These are phyloP conservation scores for Chaetophractus vellerosus DNA, from an alignment of 2,797 vertebrate genomes.

Conservation along the genomic window DNA sequence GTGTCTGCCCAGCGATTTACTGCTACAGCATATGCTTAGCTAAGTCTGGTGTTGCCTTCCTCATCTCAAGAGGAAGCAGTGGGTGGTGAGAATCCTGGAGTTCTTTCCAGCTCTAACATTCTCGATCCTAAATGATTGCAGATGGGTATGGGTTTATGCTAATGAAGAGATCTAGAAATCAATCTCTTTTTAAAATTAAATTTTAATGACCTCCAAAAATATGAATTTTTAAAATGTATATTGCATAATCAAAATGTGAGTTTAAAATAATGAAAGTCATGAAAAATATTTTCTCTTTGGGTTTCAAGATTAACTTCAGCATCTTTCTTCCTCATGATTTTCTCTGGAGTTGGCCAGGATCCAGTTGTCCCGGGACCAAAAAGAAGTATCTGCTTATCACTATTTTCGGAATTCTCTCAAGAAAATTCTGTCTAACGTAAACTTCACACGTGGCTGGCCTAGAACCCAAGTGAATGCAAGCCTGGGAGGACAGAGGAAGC, in stretches of 20 bases:
- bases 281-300: constrained; percentile 43
- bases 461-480: neutral
- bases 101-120: neutral
- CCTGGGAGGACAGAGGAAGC: neutral
- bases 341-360: constrained; percentile 21
- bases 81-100: neutral
- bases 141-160: neutral
- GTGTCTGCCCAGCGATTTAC: neutral
- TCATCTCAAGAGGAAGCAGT: neutral
- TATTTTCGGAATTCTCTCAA: constrained; percentile 30
- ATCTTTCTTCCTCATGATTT: constrained; percentile 35
- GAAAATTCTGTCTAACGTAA: constrained; percentile 19
- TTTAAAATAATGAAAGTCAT: constrained; percentile 62
- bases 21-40: neutral
- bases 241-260: constrained; percentile 26
- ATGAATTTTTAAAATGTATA: constrained; percentile 16
- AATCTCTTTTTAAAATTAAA: neutral
- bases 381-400: neutral
- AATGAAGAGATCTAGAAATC: neutral
- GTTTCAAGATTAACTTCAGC: constrained; percentile 36
- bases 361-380: neutral
- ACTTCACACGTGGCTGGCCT: neutral
- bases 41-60: neutral
- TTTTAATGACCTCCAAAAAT: neutral
- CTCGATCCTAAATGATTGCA: neutral